Percentiles rank a stretch among this genome's conserved stretches.
phyloP scores from a whole-genome alignment of 2,113 vertebrate species.

The Hippolais icterina region DNA sequence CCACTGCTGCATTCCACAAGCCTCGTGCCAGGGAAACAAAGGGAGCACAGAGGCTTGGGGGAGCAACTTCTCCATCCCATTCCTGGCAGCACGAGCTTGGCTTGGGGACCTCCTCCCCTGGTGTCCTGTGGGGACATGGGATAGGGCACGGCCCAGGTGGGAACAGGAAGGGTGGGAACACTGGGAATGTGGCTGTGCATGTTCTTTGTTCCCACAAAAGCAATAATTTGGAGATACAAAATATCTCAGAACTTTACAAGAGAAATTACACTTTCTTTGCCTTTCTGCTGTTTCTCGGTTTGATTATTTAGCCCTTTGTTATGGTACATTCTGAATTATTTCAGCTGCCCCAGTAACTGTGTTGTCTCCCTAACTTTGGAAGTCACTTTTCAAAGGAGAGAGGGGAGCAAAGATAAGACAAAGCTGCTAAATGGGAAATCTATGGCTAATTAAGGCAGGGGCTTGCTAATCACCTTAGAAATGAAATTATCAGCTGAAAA shows the following conservation, averaged over 20 bases:
- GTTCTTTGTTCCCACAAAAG: neutral
- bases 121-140: fast-evolving
- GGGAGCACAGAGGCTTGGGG: too few relatives aligned
- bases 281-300: neutral
- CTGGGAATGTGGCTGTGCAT: neutral
- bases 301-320: slow-evolving; percentile 28
- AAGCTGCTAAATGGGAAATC: slow-evolving; percentile 20
- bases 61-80: neutral
- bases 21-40: neutral
- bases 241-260: neutral
- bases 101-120: neutral
- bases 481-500: slow-evolving; percentile 26
- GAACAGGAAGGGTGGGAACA: neutral
- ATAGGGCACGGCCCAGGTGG: fast-evolving
- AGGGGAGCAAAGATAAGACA: neutral
- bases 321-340: neutral
- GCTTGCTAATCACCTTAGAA: slow-evolving; percentile 25
- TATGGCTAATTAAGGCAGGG: slow-evolving; percentile 21
- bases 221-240: neutral
- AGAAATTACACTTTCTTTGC: neutral
- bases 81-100: fast-evolving
- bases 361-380: neutral
- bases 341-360: neutral
- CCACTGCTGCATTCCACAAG: neutral
- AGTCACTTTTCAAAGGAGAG: slow-evolving; percentile 1